Evolutionary conservation across 92 coral and sea anemone genomes (phyloP).

Genomic region (Porites rus): DNA sequence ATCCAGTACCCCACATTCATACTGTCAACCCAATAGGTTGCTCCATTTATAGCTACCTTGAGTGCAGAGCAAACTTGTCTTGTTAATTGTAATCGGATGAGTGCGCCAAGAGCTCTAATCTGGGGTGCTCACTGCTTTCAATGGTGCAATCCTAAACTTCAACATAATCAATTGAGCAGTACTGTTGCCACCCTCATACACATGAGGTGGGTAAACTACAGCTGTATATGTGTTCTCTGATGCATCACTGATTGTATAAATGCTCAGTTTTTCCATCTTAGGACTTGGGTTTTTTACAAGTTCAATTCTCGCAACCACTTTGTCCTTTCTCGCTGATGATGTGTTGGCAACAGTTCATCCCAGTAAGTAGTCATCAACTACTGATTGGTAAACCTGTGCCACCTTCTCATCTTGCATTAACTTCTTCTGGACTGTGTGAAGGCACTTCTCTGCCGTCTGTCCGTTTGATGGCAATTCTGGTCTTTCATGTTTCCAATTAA

Average conservation of each 20-base stretch:
- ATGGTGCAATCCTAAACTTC: conserved; percentile 66
- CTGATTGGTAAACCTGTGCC: too few species aligned
- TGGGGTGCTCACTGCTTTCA: conserved; percentile 65
- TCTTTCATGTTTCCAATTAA: too few species aligned
- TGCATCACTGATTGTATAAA: conserved; percentile 66
- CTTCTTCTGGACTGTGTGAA: too few species aligned
- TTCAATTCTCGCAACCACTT: too few species aligned
- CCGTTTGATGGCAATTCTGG: too few species aligned
- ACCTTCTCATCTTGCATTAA: too few species aligned
- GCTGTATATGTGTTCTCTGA: conserved; percentile 72
- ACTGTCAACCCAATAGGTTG: conserved; percentile 61
- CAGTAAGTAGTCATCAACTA: too few species aligned
- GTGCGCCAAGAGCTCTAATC: conserved; percentile 54
- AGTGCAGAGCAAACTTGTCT: conserved; percentile 47
- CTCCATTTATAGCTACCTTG: conserved; percentile 17
- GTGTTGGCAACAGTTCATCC: too few species aligned
- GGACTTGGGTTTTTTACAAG: background rate
- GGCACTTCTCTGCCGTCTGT: too few species aligned
- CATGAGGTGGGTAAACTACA: conserved; percentile 34
- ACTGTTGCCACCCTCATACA: conserved; percentile 30
- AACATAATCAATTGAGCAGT: conserved; percentile 50
- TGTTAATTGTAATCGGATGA: conserved; percentile 37
- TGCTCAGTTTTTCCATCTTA: background rate
- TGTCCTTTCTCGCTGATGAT: too few species aligned
- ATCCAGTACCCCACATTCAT: conserved; percentile 45